These are phyloP conservation scores for Leistus spinibarbis DNA, from an alignment of 2,888 invertebrate genomes.

Conservation along the genomic window DNA sequence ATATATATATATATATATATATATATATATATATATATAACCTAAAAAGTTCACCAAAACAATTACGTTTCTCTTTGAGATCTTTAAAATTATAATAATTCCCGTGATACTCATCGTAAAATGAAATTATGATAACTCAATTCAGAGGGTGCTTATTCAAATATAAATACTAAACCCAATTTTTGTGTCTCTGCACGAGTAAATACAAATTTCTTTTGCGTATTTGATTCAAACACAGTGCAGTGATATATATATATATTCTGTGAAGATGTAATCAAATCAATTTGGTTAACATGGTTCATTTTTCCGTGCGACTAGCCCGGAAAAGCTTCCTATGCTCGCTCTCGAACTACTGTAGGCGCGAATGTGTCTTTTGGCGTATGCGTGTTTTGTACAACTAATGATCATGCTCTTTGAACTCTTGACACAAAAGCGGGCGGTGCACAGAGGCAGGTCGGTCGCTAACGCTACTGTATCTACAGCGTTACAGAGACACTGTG, in stretches of 20 bases:
- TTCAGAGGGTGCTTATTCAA: too few relatives aligned
- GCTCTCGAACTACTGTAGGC: background rate
- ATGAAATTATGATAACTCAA: too few relatives aligned
- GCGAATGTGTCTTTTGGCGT: background rate
- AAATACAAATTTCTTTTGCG: background rate
- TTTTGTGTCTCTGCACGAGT: background rate
- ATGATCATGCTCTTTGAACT: constrained; percentile 1
- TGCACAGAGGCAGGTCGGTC: background rate
- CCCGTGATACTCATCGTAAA: background rate
- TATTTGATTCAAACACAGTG: background rate
- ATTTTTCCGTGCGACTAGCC: background rate
- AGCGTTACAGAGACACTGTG: background rate
- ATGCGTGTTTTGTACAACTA: background rate
- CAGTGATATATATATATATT: background rate
- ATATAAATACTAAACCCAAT: background rate
- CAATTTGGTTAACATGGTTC: background rate
- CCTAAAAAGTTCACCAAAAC: background rate
- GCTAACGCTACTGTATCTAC: background rate
- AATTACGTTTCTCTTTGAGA: background rate
- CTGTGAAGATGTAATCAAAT: constrained; percentile 3
- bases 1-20: too few relatives aligned
- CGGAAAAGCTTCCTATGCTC: background rate
- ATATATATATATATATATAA: too few relatives aligned
- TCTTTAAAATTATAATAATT: background rate
- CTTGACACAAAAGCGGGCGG: background rate